Percentiles rank a stretch among this genome's conserved stretches.
Evolutionary conservation across 2,113 vertebrate genomes (phyloP).

Genomic region (Mionectes macconnelli): DNA sequence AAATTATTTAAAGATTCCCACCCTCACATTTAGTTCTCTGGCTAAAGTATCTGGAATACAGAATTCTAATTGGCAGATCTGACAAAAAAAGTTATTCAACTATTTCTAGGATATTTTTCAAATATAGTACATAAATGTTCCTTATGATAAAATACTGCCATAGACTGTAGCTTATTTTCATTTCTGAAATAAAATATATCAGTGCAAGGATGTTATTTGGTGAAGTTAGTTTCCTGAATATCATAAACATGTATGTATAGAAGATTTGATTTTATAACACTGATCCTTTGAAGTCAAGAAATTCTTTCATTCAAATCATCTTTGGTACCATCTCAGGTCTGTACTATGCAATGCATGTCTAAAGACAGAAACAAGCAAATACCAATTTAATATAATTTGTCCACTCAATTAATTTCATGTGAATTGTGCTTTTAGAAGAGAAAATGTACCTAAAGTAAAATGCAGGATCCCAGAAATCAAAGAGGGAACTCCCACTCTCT

Average conservation of each 20-base stretch:
- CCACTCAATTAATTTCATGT: neutral
- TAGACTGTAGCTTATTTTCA: neutral
- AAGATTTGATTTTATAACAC: neutral
- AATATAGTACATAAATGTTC: neutral
- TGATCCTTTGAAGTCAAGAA: neutral
- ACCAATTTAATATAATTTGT: neutral
- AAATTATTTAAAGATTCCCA: neutral
- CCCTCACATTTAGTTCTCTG: neutral
- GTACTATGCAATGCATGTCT: neutral
- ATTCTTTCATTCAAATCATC: neutral
- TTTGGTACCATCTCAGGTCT: neutral
- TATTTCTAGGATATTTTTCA: neutral
- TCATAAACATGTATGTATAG: neutral
- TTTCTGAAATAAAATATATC: neutral
- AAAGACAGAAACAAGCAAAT: neutral
- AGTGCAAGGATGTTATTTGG: neutral
- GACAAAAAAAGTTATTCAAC: neutral
- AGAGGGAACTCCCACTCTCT: neutral
- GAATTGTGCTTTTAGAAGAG: neutral
- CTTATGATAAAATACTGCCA: neutral
- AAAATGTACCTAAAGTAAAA: neutral
- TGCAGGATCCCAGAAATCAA: neutral
- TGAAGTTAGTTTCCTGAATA: neutral
- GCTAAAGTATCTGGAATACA: neutral
- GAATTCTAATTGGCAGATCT: neutral